Conservation (phyloP, 2,113 vertebrate genomes). For the Vidua chalybeata region DNA sequence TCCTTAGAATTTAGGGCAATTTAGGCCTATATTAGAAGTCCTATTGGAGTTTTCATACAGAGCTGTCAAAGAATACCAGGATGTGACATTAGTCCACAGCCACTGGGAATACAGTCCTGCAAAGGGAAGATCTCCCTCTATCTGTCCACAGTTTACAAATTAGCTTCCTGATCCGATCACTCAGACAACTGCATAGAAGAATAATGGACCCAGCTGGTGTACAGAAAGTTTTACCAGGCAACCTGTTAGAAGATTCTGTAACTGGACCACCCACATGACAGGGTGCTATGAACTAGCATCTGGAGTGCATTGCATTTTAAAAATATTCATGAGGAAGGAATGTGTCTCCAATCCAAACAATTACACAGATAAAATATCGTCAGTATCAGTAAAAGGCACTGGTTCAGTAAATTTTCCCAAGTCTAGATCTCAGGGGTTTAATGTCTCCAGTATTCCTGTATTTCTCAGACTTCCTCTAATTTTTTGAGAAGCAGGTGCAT, state of each 20-base stretch:
- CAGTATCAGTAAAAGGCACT: background rate
- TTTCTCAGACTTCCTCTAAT: background rate
- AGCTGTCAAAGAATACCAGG: background rate
- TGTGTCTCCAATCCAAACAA: background rate
- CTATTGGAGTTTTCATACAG: background rate
- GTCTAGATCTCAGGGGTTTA: background rate
- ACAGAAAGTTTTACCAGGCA: background rate
- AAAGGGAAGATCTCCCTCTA: background rate
- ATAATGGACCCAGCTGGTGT: background rate
- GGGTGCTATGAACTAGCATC: background rate
- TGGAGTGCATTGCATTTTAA: background rate
- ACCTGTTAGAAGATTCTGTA: background rate
- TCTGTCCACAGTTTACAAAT: background rate
- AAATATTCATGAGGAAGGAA: background rate
- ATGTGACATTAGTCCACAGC: background rate
- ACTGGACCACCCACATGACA: background rate
- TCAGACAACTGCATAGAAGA: background rate
- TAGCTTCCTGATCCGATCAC: background rate
- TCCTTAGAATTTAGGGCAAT: background rate
- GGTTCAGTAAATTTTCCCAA: background rate
- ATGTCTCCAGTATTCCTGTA: background rate
- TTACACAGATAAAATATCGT: background rate
- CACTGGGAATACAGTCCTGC: background rate
- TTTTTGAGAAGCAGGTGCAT: background rate
- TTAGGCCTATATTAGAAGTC: background rate